Conservation (phyloP, 2,797 vertebrate species). For the Chiroxiphia lanceolata region DNA sequence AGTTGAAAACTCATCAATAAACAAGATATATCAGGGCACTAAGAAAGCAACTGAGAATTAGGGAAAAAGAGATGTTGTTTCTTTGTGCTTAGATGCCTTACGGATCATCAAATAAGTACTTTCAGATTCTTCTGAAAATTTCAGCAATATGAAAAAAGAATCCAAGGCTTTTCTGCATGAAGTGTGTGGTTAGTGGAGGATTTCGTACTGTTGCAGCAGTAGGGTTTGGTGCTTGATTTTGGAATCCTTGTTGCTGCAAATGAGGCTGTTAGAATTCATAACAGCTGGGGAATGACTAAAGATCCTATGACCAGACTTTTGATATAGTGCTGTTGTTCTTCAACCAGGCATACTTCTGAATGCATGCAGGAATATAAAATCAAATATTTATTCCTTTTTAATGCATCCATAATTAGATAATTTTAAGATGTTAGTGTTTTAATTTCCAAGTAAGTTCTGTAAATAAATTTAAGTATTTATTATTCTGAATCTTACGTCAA, state of each 20-base stretch:
- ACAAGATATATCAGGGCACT: background rate
- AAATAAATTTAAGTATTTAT: background rate
- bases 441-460: background rate
- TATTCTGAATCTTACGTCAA: background rate
- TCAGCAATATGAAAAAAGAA: background rate
- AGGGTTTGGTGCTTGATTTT: background rate
- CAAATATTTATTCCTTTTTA: background rate
- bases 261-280: background rate
- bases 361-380: background rate
- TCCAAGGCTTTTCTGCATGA: background rate
- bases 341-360: background rate
- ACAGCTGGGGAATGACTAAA: background rate
- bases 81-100: background rate
- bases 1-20: background rate
- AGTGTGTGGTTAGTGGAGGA: background rate
- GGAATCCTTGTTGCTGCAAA: background rate
- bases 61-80: background rate
- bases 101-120: background rate
- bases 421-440: background rate
- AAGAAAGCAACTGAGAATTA: background rate
- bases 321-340: background rate
- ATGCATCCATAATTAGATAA: background rate
- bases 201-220: background rate
- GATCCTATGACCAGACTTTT: background rate
- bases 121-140: background rate